A percentile compares a stretch with the other conserved stretches of the same genome.
Evolutionary conservation across 2,888 invertebrate species (phyloP).

Genomic region (Tetheella fluctuosa): DNA sequence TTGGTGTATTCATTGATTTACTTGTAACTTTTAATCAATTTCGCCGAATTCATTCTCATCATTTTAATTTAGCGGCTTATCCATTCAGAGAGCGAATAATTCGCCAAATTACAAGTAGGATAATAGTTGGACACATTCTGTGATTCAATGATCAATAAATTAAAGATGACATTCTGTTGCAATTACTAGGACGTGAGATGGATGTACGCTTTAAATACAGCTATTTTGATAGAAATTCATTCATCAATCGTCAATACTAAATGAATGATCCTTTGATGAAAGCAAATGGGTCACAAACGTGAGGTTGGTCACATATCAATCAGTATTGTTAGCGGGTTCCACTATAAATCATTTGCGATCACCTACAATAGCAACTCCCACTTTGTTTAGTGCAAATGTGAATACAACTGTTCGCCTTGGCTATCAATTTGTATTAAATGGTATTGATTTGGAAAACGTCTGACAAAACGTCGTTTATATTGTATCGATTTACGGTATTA

Average conservation of each 20-base stretch:
- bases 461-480: conserved; percentile 47
- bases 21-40: not conserved
- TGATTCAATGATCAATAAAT: not conserved
- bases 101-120: not conserved
- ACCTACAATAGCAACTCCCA: conserved; percentile 58
- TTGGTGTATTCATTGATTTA: conserved; percentile 64
- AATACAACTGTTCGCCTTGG: conserved; percentile 47
- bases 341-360: conserved; percentile 61
- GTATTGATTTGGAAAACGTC: conserved; percentile 52
- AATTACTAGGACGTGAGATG: not conserved
- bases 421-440: conserved; percentile 48
- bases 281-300: conserved; percentile 66
- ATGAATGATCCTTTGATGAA: conserved; percentile 66
- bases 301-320: conserved; percentile 68
- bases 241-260: conserved; percentile 39
- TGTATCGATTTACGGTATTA: conserved; percentile 37
- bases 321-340: conserved; percentile 48
- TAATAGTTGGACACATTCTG: not conserved
- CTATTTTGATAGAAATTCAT: conserved; percentile 34
- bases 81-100: not conserved
- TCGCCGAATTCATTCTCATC: not conserved
- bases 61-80: not conserved
- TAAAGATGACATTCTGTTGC: not conserved
- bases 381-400: conserved; percentile 53
- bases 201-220: conserved; percentile 15